Evolutionary conservation across 2,113 vertebrate species (phyloP).

Genomic region (Elgaria multicarinata): DNA sequence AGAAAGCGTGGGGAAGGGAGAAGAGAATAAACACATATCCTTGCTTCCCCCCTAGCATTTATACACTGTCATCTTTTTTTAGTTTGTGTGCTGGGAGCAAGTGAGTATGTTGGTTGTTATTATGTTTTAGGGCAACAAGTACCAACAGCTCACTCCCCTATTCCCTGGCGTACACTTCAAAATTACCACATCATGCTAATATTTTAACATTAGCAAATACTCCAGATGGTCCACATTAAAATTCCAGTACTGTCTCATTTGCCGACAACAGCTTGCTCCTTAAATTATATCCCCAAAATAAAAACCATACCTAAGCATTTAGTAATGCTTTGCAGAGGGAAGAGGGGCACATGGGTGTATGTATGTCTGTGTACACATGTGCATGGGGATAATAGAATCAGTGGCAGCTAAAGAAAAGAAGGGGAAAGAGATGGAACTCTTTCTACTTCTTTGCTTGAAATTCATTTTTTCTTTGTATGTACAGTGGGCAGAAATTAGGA

Average conservation of each 20-base stretch:
- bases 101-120: slow-evolving; percentile 17
- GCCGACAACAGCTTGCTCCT: slow-evolving; percentile 41
- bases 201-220: slow-evolving; percentile 57
- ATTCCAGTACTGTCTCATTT: slow-evolving; percentile 60
- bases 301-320: slow-evolving; percentile 40
- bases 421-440: neutral
- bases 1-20: neutral
- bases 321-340: slow-evolving; percentile 18
- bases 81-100: neutral
- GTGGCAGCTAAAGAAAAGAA: neutral
- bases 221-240: slow-evolving; percentile 75
- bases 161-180: slow-evolving; percentile 27
- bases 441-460: neutral
- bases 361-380: neutral
- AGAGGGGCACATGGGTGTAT: too few species aligned
- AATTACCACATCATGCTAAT: slow-evolving; percentile 57
- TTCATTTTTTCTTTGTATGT: neutral
- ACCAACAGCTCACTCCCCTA: neutral
- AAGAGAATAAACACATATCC: neutral
- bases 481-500: neutral
- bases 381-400: neutral
- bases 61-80: neutral
- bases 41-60: neutral
- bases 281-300: slow-evolving; percentile 51
- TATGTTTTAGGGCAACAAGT: slow-evolving; percentile 24